These are phyloP conservation scores for Andrena hattorfiana DNA, from an alignment of 2,888 invertebrate genomes.

Conservation along the genomic window DNA sequence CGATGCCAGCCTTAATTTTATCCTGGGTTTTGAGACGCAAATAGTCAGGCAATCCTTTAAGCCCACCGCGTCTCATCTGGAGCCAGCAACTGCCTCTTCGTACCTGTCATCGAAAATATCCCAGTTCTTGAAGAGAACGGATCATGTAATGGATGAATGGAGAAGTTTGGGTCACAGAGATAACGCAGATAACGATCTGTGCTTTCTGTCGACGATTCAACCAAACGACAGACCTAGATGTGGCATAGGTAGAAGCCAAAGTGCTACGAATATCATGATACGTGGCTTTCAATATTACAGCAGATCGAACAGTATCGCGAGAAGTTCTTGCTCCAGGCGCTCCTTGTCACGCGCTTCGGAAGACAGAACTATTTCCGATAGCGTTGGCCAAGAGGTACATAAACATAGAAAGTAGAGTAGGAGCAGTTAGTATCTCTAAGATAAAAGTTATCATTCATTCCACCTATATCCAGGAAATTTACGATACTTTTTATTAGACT, in stretches of 20 bases:
- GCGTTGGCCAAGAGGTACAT: slow-evolving; percentile 65
- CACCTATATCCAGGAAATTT: background rate
- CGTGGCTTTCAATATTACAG: slow-evolving; percentile 91
- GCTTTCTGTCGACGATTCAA: slow-evolving; percentile 52
- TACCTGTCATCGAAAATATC: slow-evolving; percentile 91
- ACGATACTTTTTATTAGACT: background rate
- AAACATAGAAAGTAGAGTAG: background rate
- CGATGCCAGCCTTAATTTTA: slow-evolving; percentile 93
- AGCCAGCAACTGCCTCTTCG: slow-evolving; percentile 92
- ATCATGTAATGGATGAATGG: slow-evolving; percentile 96
- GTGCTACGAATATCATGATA: slow-evolving; percentile 93
- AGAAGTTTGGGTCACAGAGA: slow-evolving; percentile 89
- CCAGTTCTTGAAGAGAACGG: slow-evolving; percentile 92
- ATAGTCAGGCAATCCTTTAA: slow-evolving; percentile 88
- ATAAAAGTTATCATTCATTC: background rate
- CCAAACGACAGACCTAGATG: slow-evolving; percentile 58
- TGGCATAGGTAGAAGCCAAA: slow-evolving; percentile 86
- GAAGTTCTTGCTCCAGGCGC: slow-evolving; percentile 74
- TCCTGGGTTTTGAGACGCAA: slow-evolving; percentile 91
- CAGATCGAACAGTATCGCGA: slow-evolving; percentile 83
- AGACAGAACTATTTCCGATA: slow-evolving; percentile 80
- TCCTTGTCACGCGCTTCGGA: slow-evolving; percentile 73
- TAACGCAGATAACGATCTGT: slow-evolving; percentile 82
- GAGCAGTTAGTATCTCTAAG: background rate
- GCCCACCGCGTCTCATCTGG: slow-evolving; percentile 91